These are phyloP conservation scores for Tachina fera DNA, from an alignment of 2,888 invertebrate species.

Conservation along the genomic window DNA sequence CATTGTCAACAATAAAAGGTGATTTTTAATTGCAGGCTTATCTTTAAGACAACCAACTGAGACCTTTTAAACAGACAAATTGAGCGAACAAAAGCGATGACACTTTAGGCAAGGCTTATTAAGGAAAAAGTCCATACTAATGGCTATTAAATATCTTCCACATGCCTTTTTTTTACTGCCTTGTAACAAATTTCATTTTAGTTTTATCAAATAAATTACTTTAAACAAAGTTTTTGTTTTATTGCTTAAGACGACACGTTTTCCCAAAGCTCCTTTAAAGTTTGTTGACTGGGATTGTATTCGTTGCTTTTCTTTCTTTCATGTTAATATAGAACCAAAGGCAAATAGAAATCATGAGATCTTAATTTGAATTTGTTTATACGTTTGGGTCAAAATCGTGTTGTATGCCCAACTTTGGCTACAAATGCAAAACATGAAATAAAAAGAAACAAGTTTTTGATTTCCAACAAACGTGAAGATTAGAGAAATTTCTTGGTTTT, in stretches of 20 bases:
- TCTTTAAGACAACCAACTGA: background rate
- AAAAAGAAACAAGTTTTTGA: slow-evolving; percentile 20
- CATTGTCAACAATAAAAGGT: too few relatives aligned
- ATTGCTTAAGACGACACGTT: background rate
- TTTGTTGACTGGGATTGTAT: background rate
- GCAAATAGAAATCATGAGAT: slow-evolving; percentile 41
- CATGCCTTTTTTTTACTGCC: background rate
- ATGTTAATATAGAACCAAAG: background rate
- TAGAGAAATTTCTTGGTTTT: slow-evolving; percentile 41
- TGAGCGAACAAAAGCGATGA: background rate
- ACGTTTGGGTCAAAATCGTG: slow-evolving; percentile 71
- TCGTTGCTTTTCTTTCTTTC: background rate
- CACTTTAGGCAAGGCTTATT: background rate
- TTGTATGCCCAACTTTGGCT: slow-evolving; percentile 41
- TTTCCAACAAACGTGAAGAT: slow-evolving; percentile 19
- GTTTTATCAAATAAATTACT: background rate
- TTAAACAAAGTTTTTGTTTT: slow-evolving; percentile 5
- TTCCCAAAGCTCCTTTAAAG: slow-evolving; percentile 1
- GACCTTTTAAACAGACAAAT: background rate
- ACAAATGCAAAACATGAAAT: background rate
- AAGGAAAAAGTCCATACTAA: background rate
- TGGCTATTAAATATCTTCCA: background rate
- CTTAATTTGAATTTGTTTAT: slow-evolving; percentile 61
- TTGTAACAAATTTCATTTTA: background rate
- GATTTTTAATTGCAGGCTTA: background rate